Evolutionary conservation across 2,113 vertebrate species (phyloP), one percentile per base, ranked within the genome.

Genomic region (Chitala chitala): DNA sequence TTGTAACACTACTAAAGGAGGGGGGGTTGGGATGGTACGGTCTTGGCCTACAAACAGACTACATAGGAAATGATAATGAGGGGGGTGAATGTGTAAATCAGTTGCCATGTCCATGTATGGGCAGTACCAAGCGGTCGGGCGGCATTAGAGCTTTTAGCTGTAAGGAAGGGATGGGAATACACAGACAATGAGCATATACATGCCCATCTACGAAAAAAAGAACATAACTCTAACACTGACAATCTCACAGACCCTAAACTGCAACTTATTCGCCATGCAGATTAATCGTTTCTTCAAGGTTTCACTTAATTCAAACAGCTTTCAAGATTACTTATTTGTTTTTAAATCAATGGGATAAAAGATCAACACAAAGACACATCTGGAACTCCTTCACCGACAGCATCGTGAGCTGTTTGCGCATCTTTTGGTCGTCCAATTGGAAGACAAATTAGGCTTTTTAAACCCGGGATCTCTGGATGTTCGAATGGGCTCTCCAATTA

Each of bases 131-230:
- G 94, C 93, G 93, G 94, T 94, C 94, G 96, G 94, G 93, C 94
- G 91, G 95, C 94, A 92, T 96, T 96, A 94, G 95, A 95, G 94
- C 95, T 98, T 96, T 96, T 95, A 92, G 95, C 95, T 98, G 95
- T 97, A 98, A 98, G 94, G 95, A 97, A 98, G 95, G 95, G 95
- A 95, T 93, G 93, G 94, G 95, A 93, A 97, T 93, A 96, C 93
- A 96, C 94, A 96, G 91, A 97, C 86, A 95, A 94, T 97, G 94
- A 96, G 94, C 94, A 96, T 94, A 95, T 91, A 93, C 94, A 95
- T 94, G 94, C 95, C 94, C 94, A 94, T 96, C 92, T 92, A 95
- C 88, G 93, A 91, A 94, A 92, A 83, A 91, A 94, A 93, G 88
- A 95, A 95, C 93, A 95, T 91, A 94, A 96, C 91, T 94, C 93